phyloP scores from a whole-genome alignment of 1,140 invertebrate species.

The Drosophila bocki region DNA sequence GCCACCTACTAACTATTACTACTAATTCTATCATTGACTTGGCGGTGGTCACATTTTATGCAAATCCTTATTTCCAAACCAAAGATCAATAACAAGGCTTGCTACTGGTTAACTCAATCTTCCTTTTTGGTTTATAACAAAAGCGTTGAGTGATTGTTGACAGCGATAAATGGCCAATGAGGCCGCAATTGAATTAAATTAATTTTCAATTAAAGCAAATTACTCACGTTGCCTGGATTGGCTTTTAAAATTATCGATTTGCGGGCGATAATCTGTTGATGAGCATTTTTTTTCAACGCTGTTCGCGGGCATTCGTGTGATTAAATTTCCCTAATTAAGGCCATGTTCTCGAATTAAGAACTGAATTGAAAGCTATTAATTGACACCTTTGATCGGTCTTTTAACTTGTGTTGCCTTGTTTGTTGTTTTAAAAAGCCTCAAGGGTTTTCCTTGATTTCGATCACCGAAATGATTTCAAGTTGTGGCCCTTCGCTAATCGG shows the following conservation, averaged over 20 bases:
- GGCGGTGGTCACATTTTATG: too few relatives aligned
- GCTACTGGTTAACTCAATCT: background rate
- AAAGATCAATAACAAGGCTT: background rate
- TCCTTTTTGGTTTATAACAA: background rate
- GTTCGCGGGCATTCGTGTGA: background rate
- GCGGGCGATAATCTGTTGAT: conserved; percentile 12
- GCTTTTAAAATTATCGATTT: conserved; percentile 19
- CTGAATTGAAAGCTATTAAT: background rate
- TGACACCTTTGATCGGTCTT: background rate
- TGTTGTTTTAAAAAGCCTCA: background rate
- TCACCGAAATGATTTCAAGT: background rate
- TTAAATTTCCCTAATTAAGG: background rate
- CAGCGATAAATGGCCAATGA: conserved; percentile 44
- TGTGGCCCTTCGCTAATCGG: background rate
- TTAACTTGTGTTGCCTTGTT: background rate
- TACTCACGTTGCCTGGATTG: conserved; percentile 21
- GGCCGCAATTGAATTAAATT: conserved; percentile 38
- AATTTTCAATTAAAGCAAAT: conserved; percentile 46
- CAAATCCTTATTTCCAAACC: background rate
- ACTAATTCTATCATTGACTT: too few relatives aligned
- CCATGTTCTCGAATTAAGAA: conserved; percentile 1
- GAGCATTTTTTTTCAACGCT: background rate
- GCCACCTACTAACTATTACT: too few relatives aligned
- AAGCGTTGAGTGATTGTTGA: conserved; percentile 29
- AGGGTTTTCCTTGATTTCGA: background rate